Base-by-base conservation (phyloP, 2,113 vertebrate genomes). In the Platichthys stellatus region DNA sequence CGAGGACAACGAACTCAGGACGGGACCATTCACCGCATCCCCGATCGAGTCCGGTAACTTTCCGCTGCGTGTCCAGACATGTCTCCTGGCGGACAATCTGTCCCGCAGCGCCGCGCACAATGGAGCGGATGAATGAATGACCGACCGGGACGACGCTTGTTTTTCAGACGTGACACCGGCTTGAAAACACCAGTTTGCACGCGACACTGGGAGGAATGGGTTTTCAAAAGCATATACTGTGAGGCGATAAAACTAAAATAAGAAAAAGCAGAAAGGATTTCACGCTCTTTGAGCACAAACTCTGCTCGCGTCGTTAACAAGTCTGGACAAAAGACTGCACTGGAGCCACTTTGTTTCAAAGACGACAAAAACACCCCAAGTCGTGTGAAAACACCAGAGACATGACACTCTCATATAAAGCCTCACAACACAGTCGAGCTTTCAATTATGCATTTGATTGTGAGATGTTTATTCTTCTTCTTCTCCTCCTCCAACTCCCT, bases 271-370 rank as follows among this genome's bases (percentile, higher is more conserved):
- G 10, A 9, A 5, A 26, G 0, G 12, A 3, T 53, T 13, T 43
- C 63, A 3, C 43, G 26, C 26, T 14, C 6, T 54, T 35, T 26
- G 72, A 24, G 12, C 61, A 35, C 47, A 69, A 90, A 81, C 74
- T 75, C 72, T 13, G 6, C 18, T 20, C 74, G 17, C 31, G 51
- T 67, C 61, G 82, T 90, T 89, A 91, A 93, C 90, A 92, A 90
- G 84, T n/a, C 80, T 14, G 76, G 82, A 93, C 90, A 92, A 91
- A 93, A 90, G 89, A 78, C 91, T 84, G 84, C 90, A 89, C 69
- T 87, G 92, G 90, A 91, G 92, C 83, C 69, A n/a, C 75, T 81
- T 73, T 21, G 58, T 57, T 14, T 77, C 67, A 76, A 26, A 68
- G 51, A 21, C n/a, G 12, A 57, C 54, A 23, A 2, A n/a, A n/a